phyloP scores from a whole-genome alignment of 2,888 invertebrate genomes.

The Psylliodes chrysocephalus region DNA sequence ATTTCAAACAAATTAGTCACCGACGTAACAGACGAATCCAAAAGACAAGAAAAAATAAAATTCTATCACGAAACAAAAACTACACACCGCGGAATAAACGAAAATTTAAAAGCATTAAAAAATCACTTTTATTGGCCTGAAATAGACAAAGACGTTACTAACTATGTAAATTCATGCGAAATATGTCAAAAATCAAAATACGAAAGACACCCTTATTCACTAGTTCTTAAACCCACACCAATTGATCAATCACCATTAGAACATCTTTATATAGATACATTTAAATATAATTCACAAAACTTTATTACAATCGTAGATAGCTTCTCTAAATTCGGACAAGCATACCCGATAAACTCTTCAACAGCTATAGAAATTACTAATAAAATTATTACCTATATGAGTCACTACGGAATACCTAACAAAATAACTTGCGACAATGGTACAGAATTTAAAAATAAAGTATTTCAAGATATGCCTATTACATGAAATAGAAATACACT shows the following conservation, averaged over 20 bases:
- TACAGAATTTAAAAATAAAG: no score
- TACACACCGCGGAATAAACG: constrained; percentile 33
- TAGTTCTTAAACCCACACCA: constrained; percentile 26
- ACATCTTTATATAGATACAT: constrained; percentile 16
- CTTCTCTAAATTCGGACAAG: no score
- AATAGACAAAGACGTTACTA: background rate
- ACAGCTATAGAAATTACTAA: constrained; percentile 6
- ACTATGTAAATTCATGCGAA: constrained; percentile 37
- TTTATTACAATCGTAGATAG: no score
- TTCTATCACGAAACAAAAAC: constrained; percentile 42
- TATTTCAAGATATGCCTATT: background rate
- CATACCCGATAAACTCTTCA: constrained; percentile 1
- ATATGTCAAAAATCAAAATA: constrained; percentile 41
- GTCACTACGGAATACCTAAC: constrained; percentile 3
- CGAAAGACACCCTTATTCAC: constrained; percentile 40
- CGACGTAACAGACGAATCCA: constrained; percentile 6
- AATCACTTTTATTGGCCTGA: background rate
- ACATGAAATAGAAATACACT: constrained; percentile 11
- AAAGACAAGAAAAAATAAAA: constrained; percentile 28
- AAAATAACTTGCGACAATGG: no score
- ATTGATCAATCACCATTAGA: constrained; percentile 9
- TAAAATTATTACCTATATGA: no score
- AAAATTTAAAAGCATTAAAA: background rate
- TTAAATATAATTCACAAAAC: background rate
- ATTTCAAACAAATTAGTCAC: background rate